Evolutionary conservation across 2,797 vertebrate genomes (phyloP).

Genomic region (Acanthornis magna): DNA sequence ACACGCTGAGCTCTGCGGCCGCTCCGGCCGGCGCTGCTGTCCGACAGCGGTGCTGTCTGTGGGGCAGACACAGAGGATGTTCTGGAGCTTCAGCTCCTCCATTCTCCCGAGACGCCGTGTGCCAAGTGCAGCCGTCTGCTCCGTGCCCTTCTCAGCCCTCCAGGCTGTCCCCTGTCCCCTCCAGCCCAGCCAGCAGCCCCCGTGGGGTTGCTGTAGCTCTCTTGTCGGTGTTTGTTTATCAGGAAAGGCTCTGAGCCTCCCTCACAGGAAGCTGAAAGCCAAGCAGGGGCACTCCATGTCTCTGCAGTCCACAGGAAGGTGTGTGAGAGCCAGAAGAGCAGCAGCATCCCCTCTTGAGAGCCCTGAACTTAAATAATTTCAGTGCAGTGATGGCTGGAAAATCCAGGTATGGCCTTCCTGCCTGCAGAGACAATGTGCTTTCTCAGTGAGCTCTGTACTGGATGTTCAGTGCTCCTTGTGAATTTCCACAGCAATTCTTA

Average conservation of each 20-base stretch:
- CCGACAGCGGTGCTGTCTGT: neutral
- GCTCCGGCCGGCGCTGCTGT: no score
- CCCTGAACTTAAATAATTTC: neutral
- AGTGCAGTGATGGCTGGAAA: neutral
- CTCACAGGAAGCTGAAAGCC: neutral
- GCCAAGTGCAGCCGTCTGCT: constrained; percentile 23
- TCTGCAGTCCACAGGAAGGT: neutral
- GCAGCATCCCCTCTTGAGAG: neutral
- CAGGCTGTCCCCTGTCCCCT: neutral
- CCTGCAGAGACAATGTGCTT: neutral
- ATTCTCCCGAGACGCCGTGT: neutral
- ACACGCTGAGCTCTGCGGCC: no score
- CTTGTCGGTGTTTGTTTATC: neutral
- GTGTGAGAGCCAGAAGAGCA: neutral
- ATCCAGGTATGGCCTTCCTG: neutral
- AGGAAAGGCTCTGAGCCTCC: neutral
- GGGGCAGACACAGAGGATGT: neutral
- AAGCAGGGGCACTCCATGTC: fast-evolving
- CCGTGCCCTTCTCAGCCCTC: neutral
- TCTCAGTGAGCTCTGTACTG: neutral
- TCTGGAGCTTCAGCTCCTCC: constrained; percentile 11
- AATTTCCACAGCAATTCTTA: neutral
- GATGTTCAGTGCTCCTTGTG: neutral
- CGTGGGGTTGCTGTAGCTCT: neutral
- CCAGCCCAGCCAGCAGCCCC: neutral